Evolutionary conservation across 30 jellyfish, hydroid and myxozoan genomes (phyloP), one percentile per base, ranked within the genome.

Genomic region (Aurelia aurita complex sp. Pacific): DNA sequence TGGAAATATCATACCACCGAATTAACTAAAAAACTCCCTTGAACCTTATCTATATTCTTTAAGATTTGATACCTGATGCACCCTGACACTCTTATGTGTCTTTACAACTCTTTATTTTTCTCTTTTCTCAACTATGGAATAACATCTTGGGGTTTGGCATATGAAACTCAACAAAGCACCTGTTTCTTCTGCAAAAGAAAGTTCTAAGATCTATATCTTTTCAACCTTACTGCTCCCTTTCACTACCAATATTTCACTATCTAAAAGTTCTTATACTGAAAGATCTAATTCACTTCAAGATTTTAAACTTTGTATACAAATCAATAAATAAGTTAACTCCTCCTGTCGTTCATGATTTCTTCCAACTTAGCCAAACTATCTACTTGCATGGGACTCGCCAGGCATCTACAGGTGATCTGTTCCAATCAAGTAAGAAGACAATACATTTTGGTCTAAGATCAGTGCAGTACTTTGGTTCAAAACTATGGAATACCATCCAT

Each of bases 291-390:
- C 69, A 62, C 18, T 16, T 79, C 80, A 79, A 64, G 14, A 42
- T 79, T 52, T 69, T 62, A 32, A 19, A 17, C 7, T 76, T 76
- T 76, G 87, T n/a, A 29, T 76, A 34, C 40, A 73, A 61, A 79
- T 79, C 88, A 10, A 64, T 18, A 17, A 79, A 79, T 51, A 79
- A 79, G 53, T n/a, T 61, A 4, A 43, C 77, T 62, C 88, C 88
- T 18, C 19, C 74, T 33, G 61, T 73, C 34, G 61, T 79, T 79
- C 88, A 79, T 79, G 46, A 79, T 38, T 46, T 61, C 67, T 79
- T 76, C 34, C 16, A 71, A 8, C 35, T 13, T 10, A 42, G 64
- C 38, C 54, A 32, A 12, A 32, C 50, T 23, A 36, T 67, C n/a
- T 10, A 67, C 42, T 36, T 10, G 33, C 11, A 67, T 67, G 77